Evolutionary conservation across 2,888 invertebrate species (phyloP).

Genomic region (Caradrina clavipalpis): DNA sequence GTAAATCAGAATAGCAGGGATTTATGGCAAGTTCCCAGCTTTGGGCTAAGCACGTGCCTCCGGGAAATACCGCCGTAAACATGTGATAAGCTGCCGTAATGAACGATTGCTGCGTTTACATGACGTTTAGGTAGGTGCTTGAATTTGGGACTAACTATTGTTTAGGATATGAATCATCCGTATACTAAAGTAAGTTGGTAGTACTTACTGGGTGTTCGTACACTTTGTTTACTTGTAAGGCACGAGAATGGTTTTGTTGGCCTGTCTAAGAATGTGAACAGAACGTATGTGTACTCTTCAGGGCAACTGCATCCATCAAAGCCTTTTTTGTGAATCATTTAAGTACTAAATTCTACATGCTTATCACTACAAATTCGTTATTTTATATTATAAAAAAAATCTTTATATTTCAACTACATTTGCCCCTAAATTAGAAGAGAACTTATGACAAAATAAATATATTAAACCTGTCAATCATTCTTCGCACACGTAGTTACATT

Average conservation of each 20-base stretch:
- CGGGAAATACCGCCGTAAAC: constrained; percentile 68
- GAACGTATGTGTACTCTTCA: too few relatives aligned
- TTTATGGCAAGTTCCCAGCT: constrained; percentile 81
- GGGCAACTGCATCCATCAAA: too few relatives aligned
- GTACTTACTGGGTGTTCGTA: not conserved
- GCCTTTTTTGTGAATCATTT: too few relatives aligned
- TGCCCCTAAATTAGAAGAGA: not conserved
- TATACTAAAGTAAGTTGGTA: not conserved
- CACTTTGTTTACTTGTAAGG: not conserved
- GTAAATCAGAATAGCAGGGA: constrained; percentile 88
- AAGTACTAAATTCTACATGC: too few relatives aligned
- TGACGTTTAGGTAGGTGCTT: not conserved
- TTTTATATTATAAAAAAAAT: too few relatives aligned
- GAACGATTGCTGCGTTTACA: constrained; percentile 21
- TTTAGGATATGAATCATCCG: not conserved
- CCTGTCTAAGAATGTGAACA: too few relatives aligned
- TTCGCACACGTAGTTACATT: constrained; percentile 28
- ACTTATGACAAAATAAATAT: constrained; percentile 39
- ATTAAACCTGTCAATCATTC: constrained; percentile 39
- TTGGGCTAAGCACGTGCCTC: constrained; percentile 76
- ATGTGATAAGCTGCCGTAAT: constrained; percentile 51
- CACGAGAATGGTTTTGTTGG: too few relatives aligned
- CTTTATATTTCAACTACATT: not conserved
- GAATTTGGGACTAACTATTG: not conserved
- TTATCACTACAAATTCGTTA: too few relatives aligned